phyloP scores from a whole-genome alignment of 1,140 invertebrate species.

The Eriosoma lanigerum region DNA sequence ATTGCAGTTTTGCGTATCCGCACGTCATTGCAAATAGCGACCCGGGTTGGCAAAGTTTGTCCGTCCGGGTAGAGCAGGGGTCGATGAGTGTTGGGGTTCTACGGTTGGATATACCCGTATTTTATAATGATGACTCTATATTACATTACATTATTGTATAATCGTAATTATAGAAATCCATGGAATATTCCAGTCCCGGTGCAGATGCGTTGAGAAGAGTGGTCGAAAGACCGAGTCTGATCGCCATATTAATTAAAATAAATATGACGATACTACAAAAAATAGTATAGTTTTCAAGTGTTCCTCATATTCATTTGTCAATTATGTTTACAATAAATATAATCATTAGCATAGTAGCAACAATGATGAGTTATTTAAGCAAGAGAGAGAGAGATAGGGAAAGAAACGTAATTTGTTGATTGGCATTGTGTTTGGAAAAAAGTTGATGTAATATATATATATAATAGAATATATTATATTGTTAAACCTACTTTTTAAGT shows the following conservation, averaged over 20 bases:
- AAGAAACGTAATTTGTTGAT: not conserved
- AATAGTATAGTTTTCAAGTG: constrained; percentile 24
- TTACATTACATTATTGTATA: not conserved
- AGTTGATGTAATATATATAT: no score
- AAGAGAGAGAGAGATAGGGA: not conserved
- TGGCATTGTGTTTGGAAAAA: not conserved
- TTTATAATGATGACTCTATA: constrained; percentile 7
- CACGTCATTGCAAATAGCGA: not conserved
- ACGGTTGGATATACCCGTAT: not conserved
- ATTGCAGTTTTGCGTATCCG: not conserved
- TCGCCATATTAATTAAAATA: not conserved
- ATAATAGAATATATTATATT: no score
- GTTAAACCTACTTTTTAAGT: not conserved
- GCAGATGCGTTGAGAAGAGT: no score
- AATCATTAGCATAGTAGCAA: no score
- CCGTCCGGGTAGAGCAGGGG: not conserved
- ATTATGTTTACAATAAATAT: no score
- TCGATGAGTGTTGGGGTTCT: no score
- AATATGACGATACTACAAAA: not conserved
- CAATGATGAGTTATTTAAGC: no score
- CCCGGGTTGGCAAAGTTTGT: not conserved
- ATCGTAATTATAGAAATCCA: constrained; percentile 19
- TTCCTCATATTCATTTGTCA: not conserved
- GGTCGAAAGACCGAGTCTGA: not conserved
- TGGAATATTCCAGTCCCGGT: not conserved